Evolutionary conservation across 2,113 vertebrate genomes (phyloP), one percentile per base, ranked within the genome.

Genomic region (Sylvia atricapilla): DNA sequence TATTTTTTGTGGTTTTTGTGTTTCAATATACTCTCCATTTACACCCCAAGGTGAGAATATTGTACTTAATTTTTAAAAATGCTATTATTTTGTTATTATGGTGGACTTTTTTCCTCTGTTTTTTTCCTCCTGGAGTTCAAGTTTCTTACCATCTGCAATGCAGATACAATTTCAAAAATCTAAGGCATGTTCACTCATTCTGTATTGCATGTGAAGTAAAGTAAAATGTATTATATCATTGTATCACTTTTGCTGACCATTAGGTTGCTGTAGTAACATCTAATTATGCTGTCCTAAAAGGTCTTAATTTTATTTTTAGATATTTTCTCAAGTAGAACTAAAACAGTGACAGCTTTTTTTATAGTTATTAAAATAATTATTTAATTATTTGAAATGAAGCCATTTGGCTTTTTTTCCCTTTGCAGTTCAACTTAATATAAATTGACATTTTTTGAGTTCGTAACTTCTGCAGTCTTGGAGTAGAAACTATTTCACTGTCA

Each of bases 101-200:
- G 15, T 39, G 15, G 33, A 30, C 25, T 64, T 78, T 13, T 63
- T 7, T 24, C 46, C 25, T 17, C 5, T 60, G 0, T 13, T 37
- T 70, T 70, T 73, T 47, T 55, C 15, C 6, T 35, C 14, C 16
- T 6, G 14, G 58, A 50, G 6, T 74, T 87, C 30, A 47, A 44
- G 20, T 75, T 89, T 89, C 27, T 95, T 75, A 64, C 75, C 8
- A 60, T 92, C 63, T 94, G 90, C 87, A 91, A 60, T 91, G 85
- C 78, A 90, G 75, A 46, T 76, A 31, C 4, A 44, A 16, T 87
- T 91, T 55, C 8, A 76, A 49, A 84, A 79, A 58, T 80, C 46
- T 33, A 49, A 87, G 35, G 13, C 44, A 9, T 15, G 7, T 89
- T 75, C 24, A 18, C 17, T 76, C 10, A 15, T 53, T 93, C 59